A percentile compares a stretch with the other conserved stretches of the same genome.
Conservation (phyloP, 2,113 vertebrate genomes). For the Noctilio leporinus region DNA sequence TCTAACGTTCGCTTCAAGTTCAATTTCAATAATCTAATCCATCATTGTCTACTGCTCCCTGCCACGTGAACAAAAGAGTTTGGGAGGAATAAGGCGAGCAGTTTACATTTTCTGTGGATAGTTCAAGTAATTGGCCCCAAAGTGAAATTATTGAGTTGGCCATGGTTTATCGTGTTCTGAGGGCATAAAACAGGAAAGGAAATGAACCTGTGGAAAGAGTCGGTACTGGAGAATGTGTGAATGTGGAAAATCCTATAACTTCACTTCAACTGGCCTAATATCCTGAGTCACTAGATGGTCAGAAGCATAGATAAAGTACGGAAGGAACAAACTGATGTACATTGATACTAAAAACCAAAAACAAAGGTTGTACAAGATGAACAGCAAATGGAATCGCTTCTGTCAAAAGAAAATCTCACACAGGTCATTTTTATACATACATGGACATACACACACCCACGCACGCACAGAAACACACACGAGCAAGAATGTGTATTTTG, state of each 20-base stretch:
- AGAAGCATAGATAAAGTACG: conserved; percentile 56
- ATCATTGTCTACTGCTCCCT: conserved; percentile 63
- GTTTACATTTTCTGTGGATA: conserved; percentile 66
- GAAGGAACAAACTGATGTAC: conserved; percentile 75
- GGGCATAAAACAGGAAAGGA: conserved; percentile 55
- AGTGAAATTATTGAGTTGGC: conserved; percentile 53
- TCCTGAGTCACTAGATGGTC: conserved; percentile 72
- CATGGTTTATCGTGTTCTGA: conserved; percentile 48
- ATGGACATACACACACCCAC: conserved; percentile 67
- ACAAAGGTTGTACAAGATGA: conserved; percentile 72
- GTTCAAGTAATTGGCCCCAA: conserved; percentile 66
- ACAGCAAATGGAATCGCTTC: conserved; percentile 68
- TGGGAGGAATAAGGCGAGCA: conserved; percentile 57
- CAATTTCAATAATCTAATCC: conserved; percentile 48
- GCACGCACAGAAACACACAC: conserved; percentile 75
- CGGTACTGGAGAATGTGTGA: conserved; percentile 50
- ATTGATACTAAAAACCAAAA: conserved; percentile 68
- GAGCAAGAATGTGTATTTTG: conserved; percentile 79
- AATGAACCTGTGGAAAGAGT: conserved; percentile 51
- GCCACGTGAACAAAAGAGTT: conserved; percentile 46
- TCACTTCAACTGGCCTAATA: conserved; percentile 67
- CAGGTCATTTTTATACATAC: conserved; percentile 67
- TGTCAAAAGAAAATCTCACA: conserved; percentile 62
- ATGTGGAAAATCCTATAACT: conserved; percentile 53
- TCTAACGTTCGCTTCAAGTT: conserved; percentile 67